A percentile compares a stretch with the other conserved stretches of the same genome.
phyloP scores from a whole-genome alignment of 2,888 invertebrate genomes.

The Alentia gelatinosa region DNA sequence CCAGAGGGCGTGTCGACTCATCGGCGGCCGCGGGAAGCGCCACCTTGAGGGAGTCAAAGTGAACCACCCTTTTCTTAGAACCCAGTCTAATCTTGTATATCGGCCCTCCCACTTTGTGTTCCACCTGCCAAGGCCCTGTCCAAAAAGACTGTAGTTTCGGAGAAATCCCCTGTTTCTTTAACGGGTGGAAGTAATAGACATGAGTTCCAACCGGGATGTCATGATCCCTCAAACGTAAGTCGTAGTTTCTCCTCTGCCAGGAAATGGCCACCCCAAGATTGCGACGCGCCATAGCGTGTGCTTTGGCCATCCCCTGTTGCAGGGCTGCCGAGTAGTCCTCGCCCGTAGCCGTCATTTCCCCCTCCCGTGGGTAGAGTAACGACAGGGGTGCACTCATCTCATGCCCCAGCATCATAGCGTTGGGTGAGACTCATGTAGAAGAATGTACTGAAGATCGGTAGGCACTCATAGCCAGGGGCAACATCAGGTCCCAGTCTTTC shows the following conservation, averaged over 20 bases:
- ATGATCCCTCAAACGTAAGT: not conserved
- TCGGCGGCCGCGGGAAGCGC: too few species aligned
- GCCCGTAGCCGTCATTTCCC: not conserved
- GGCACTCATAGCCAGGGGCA: not conserved
- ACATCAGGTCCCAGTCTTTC: not conserved
- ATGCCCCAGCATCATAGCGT: not conserved
- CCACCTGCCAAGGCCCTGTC: too few species aligned
- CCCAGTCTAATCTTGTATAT: not conserved
- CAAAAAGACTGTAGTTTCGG: not conserved
- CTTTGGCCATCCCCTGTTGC: not conserved
- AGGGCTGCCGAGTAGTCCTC: not conserved
- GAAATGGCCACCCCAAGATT: not conserved
- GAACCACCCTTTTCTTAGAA: not conserved
- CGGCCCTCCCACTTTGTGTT: too few species aligned
- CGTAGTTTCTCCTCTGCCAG: not conserved
- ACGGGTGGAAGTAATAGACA: not conserved
- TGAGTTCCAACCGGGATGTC: not conserved
- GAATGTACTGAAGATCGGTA: not conserved
- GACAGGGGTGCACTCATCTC: not conserved
- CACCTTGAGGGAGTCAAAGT: not conserved
- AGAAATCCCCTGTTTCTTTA: not conserved
- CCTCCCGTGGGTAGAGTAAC: not conserved
- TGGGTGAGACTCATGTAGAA: not conserved
- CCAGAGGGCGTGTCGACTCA: too few species aligned
- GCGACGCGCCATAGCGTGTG: not conserved